Conservation (phyloP, 2,888 invertebrate genomes). For the Xylocampa areola region DNA sequence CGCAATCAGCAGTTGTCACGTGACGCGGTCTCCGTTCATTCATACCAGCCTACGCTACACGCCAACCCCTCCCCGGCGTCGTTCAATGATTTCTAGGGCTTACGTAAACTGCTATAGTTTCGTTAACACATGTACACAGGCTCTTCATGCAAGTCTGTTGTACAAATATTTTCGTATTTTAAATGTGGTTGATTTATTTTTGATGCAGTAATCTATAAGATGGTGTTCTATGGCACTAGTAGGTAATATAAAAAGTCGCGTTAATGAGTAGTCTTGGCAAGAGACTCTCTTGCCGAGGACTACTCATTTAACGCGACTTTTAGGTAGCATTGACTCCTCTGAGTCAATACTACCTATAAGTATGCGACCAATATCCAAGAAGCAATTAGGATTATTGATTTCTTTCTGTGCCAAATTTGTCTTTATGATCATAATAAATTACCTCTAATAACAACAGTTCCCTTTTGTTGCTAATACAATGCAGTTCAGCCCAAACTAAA, state of each 20-base stretch:
- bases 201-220: no score
- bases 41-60: constrained; percentile 62
- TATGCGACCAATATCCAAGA: no score
- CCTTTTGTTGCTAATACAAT: constrained; percentile 10
- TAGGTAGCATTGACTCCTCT: no score
- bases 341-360: no score
- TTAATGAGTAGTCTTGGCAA: no score
- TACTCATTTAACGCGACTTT: no score
- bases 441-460: constrained; percentile 1
- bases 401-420: neutral
- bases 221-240: no score
- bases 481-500: constrained; percentile 15
- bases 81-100: constrained; percentile 56
- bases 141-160: constrained; percentile 34
- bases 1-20: constrained; percentile 27
- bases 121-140: constrained; percentile 32
- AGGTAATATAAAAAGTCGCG: no score
- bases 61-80: constrained; percentile 44
- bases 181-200: constrained; percentile 2
- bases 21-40: constrained; percentile 70
- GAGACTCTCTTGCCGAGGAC: no score
- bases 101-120: constrained; percentile 55
- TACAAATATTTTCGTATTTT: constrained; percentile 6
- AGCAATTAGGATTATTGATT: no score
- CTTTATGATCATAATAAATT: neutral